Evolutionary conservation across 2,888 invertebrate species (phyloP).

Genomic region (Calameuta filiformis): DNA sequence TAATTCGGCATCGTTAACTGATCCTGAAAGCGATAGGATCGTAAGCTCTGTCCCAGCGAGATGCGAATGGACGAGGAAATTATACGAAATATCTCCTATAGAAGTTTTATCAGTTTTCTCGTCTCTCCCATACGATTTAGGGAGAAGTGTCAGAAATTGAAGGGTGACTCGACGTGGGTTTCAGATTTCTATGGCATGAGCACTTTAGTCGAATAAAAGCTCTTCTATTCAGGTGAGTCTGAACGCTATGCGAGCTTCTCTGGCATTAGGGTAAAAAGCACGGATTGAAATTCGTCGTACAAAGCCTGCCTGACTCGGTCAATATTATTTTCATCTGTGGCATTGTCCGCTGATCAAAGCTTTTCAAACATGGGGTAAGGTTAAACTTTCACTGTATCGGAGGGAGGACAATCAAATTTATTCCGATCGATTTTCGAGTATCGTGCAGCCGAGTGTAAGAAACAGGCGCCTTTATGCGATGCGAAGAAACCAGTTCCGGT

Average conservation of each 20-base stretch:
- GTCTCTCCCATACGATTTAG: slow-evolving; percentile 1
- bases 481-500: too few relatives aligned
- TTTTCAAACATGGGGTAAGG: too few relatives aligned
- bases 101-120: too few relatives aligned
- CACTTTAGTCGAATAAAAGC: slow-evolving; percentile 23
- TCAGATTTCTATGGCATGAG: slow-evolving; percentile 23
- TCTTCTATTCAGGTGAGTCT: slow-evolving; percentile 3
- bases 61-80: too few relatives aligned
- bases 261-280: slow-evolving; percentile 6
- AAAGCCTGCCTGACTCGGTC: not conserved
- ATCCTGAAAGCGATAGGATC: not conserved
- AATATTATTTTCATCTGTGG: not conserved
- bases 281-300: slow-evolving; percentile 6
- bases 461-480: too few relatives aligned
- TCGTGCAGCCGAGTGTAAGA: too few relatives aligned
- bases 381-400: too few relatives aligned
- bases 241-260: not conserved
- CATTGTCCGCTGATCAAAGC: too few relatives aligned
- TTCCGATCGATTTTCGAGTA: too few relatives aligned
- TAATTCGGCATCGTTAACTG: not conserved
- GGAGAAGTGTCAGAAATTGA: slow-evolving; percentile 18
- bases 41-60: not conserved
- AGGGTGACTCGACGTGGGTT: slow-evolving; percentile 22
- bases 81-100: too few relatives aligned
- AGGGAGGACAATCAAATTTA: too few relatives aligned